Base-by-base conservation (phyloP, 2,113 vertebrate genomes). In the Carassius carassius region DNA sequence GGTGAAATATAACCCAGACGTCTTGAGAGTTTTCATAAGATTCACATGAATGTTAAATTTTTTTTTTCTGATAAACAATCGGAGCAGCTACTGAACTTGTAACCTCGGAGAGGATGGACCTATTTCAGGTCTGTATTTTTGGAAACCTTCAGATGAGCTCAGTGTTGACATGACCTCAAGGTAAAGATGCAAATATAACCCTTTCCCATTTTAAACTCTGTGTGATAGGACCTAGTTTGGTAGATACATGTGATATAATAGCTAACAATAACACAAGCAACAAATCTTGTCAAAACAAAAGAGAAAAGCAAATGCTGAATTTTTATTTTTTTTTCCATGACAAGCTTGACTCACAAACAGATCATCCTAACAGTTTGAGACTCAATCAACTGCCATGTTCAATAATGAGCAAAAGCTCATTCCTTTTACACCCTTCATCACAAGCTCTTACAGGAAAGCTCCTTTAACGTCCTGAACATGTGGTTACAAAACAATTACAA, bases 101-200 rank as follows among this genome's bases (percentile, higher is more conserved):
- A 74, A 83, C 65, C 67, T 58, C 67, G 41, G 17, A 58, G 70
- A 74, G 29, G 69, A 47, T 83, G 70, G 32, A 23, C 51, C 37
- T 83, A 83, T 83, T 83, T 83, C 21, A 44, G 56, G 2, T 83
- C 32, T 73, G 81, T 83, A 75, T 83, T 83, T 83, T 75, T 83
- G 70, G 81, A 83, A 81, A 49, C 37, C 14, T 81, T 49, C 41
- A 67, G 60, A 81, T 81, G 78, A 81, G 49, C 81, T 83, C 81
- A 75, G 70, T 75, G 81, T 62, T 83, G 81, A 73, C 67, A 19
- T 82, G 80, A 37, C 49, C 78, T 47, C n/a, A 44, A 67, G 60
- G 62, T 81, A 81, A 81, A 67, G 21, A 74, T 74, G 70, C 41
- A 83, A 83, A 83, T 83, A 83, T 75, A 83, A 47, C 37, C 32